These are phyloP conservation scores for Rutpela maculata DNA, from an alignment of 2,888 invertebrate species.

Conservation along the genomic window DNA sequence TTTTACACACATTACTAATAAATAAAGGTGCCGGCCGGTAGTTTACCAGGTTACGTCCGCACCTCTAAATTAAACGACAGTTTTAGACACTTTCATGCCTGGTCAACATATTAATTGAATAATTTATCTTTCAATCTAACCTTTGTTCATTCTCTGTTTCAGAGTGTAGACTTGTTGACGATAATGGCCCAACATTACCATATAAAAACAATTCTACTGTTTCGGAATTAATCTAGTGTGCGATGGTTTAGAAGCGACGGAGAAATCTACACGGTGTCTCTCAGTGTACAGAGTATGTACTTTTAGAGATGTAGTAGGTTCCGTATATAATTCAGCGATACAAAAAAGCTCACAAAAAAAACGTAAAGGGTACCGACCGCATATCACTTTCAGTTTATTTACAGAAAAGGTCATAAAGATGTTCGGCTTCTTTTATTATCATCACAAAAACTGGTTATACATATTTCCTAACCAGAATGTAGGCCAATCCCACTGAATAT, in stretches of 20 bases:
- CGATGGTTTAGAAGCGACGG: background rate
- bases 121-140: conserved; percentile 18
- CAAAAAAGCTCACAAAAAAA: too few species aligned
- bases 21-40: conserved; percentile 31
- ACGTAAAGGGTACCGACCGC: too few species aligned
- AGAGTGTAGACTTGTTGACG: background rate
- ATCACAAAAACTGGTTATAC: too few species aligned
- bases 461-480: too few species aligned
- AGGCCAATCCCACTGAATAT: too few species aligned
- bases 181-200: background rate
- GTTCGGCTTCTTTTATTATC: too few species aligned
- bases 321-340: too few species aligned
- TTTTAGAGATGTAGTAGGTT: background rate
- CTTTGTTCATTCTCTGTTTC: conserved; percentile 9
- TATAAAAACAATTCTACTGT: background rate
- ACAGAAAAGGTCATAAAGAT: too few species aligned
- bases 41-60: conserved; percentile 6
- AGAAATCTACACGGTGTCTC: background rate
- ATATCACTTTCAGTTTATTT: too few species aligned
- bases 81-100: conserved; percentile 27
- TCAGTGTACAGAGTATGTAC: background rate
- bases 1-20: conserved; percentile 14
- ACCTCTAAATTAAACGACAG: conserved; percentile 28
- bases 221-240: background rate
- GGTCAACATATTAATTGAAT: conserved; percentile 32